Evolutionary conservation across 2,888 invertebrate species (phyloP), one percentile per base, ranked within the genome.

Genomic region (Dendrolimus pini): DNA sequence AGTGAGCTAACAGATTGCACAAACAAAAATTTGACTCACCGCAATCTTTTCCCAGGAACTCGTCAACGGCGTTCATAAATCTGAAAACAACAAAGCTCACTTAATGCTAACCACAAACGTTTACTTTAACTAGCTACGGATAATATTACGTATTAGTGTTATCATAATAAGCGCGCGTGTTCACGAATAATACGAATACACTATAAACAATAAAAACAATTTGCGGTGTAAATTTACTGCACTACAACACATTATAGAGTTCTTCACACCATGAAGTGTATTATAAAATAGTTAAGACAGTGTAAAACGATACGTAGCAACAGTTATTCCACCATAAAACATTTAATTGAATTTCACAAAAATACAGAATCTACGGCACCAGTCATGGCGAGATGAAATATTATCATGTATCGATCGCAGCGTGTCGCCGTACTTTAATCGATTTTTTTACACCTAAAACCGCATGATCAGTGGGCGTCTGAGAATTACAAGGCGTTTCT

Each of bases 361-460:
- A 89, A 82, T 80, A 78, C 76, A 74, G 80, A 83, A 83, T 82
- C 82, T 77, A 80, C 75, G 78, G 80, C 77, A 79, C 75, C 83
- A 77, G 82, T 84, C 88, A 78, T 73, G 70, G 69, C 67, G 62
- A 79, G 72, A 88, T 90, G 89, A 90, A 87, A 85, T 90, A 90
- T 89, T 83, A 84, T 85, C 85, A 82, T 83, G 79, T 85, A 83
- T 85, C 83, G 86, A 87, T 88, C 90, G 69, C 90, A 89, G 90
- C 89, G 80, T 90, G 90, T 89, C 86, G 90, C 82, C 90, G 76
- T 81, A 75, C 78, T 82, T 82, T 87, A 89, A 90, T 89, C 87
- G 89, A 89, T 85, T 90, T 90, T 89, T 90, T 90, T 90, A 90
- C 90, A 90, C 90, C 87, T 89, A 82, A 85, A 89, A 88, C 87